These are phyloP conservation scores for Tenodera sinensis DNA, from an alignment of 2,888 invertebrate species.

Conservation along the genomic window DNA sequence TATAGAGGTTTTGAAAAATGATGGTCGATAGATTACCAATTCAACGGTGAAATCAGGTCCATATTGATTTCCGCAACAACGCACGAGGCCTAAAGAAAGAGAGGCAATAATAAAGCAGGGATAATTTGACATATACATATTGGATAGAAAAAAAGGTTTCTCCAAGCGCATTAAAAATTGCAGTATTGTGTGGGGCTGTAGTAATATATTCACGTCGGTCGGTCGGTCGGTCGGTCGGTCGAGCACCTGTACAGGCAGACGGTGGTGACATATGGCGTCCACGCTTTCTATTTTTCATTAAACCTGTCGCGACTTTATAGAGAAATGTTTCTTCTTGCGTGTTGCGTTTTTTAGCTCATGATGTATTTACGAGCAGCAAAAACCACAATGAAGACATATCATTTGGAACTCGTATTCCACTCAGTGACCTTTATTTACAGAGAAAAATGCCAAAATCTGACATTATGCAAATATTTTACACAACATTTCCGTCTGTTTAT, in stretches of 20 bases:
- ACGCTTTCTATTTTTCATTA: background rate
- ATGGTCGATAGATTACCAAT: background rate
- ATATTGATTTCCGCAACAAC: background rate
- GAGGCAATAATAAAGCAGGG: too few relatives aligned
- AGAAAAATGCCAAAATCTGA: background rate
- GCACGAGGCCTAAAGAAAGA: background rate
- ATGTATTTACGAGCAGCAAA: background rate
- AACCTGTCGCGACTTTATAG: background rate
- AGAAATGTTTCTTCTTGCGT: background rate
- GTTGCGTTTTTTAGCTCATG: background rate
- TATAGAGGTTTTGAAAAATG: background rate
- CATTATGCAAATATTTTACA: background rate
- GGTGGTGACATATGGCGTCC: background rate
- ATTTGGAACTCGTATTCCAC: background rate
- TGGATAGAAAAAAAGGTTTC: background rate
- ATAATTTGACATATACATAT: background rate
- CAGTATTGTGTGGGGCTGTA: background rate
- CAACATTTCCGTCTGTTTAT: too few relatives aligned
- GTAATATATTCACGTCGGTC: background rate
- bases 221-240: too few relatives aligned
- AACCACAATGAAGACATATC: background rate
- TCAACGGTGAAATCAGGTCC: background rate
- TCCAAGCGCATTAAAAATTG: too few relatives aligned
- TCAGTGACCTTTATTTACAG: background rate
- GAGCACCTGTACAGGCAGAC: background rate